phyloP scores from a whole-genome alignment of 2,113 vertebrate genomes.

The Erythrolamprus reginae region DNA sequence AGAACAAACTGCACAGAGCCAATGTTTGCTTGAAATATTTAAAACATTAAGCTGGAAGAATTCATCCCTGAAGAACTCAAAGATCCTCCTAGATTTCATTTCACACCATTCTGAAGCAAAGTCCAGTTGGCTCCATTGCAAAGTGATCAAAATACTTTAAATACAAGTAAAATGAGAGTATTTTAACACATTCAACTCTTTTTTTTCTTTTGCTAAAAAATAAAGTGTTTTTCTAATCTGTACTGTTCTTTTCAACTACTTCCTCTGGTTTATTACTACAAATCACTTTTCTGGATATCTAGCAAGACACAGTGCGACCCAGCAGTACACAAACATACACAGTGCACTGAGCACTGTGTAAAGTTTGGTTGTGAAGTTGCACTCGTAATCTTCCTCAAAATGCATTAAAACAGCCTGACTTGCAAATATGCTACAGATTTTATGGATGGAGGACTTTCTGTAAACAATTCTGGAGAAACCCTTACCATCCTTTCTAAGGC shows the following conservation, averaged over 20 bases:
- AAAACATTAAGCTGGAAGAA: background rate
- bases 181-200: conserved; percentile 56
- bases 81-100: background rate
- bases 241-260: conserved; percentile 53
- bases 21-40: background rate
- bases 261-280: conserved; percentile 55
- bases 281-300: conserved; percentile 57
- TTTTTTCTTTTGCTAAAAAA: conserved; percentile 64
- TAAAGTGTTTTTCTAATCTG: conserved; percentile 65
- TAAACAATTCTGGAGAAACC: conserved; percentile 13
- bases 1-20: background rate
- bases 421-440: conserved; percentile 29
- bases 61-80: background rate
- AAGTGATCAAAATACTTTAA: background rate
- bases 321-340: conserved; percentile 37
- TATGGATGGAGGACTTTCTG: conserved; percentile 7
- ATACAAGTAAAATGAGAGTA: conserved; percentile 47
- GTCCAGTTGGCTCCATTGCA: background rate
- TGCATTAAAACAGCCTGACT: conserved; percentile 53
- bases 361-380: conserved; percentile 49
- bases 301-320: conserved; percentile 57
- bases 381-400: conserved; percentile 57
- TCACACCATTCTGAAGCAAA: background rate
- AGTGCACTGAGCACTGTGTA: conserved; percentile 44
- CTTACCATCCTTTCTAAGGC: background rate